These are phyloP conservation scores for Zaprionus africanus DNA, from an alignment of 1,140 invertebrate genomes.

Conservation along the genomic window DNA sequence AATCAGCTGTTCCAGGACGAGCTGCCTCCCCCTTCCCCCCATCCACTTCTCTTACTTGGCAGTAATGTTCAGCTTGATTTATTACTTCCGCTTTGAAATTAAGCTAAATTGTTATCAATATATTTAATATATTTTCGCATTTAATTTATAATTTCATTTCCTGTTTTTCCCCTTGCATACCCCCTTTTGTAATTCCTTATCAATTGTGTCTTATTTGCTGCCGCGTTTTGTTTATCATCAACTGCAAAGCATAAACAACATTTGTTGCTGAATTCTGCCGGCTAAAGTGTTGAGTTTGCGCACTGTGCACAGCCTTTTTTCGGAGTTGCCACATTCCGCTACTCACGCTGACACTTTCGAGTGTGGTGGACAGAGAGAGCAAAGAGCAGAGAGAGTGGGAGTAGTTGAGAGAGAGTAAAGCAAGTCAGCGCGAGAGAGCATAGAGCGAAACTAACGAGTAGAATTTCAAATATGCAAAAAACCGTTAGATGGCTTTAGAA, in stretches of 20 bases:
- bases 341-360: conserved; percentile 41
- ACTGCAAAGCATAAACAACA: conserved; percentile 65
- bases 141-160: neutral
- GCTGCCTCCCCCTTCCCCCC: neutral
- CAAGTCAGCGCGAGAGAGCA: conserved; percentile 7
- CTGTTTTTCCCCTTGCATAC: neutral
- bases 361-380: neutral
- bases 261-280: conserved; percentile 79
- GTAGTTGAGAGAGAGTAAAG: conserved; percentile 7
- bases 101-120: neutral
- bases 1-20: conserved; percentile 62
- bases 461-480: conserved; percentile 51
- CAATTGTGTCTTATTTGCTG: neutral
- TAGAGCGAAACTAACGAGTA: conserved; percentile 58
- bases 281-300: conserved; percentile 77
- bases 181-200: neutral
- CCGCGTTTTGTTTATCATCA: conserved; percentile 66
- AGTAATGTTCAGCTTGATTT: conserved; percentile 7
- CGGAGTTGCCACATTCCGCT: conserved; percentile 67
- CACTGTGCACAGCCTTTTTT: conserved; percentile 52
- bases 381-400: neutral
- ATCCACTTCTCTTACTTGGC: too few species aligned
- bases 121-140: neutral
- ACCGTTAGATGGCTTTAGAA: conserved; percentile 57
- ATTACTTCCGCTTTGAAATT: neutral